Percentiles rank a stretch among this genome's conserved stretches.
These are phyloP conservation scores for Mycteria americana DNA, from an alignment of 2,797 vertebrate species.

Conservation along the genomic window DNA sequence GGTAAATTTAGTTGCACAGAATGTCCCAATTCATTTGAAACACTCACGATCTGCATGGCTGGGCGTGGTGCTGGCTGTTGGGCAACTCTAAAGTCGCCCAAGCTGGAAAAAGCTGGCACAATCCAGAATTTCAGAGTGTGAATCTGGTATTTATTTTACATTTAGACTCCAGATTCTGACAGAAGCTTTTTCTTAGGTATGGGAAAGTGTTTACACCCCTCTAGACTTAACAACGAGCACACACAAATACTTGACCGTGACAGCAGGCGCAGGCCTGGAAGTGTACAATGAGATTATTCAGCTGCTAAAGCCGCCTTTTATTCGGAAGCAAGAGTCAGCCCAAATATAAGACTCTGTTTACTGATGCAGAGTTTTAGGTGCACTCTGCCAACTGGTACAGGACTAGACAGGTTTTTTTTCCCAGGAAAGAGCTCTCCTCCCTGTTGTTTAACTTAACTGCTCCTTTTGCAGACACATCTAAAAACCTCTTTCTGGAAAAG, in stretches of 20 bases:
- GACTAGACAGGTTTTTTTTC: neutral
- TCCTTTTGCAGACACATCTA: neutral
- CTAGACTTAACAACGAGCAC: neutral
- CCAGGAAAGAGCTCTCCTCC: neutral
- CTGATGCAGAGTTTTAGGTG: neutral
- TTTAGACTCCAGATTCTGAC: neutral
- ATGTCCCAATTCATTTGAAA: fast-evolving
- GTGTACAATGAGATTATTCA: neutral
- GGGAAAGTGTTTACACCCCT: neutral
- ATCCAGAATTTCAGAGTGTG: neutral
- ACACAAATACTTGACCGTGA: neutral
- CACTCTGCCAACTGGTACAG: neutral
- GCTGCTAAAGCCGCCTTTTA: neutral
- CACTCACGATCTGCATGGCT: fast-evolving
- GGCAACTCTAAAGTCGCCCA: fast-evolving
- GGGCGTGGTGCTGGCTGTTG: fast-evolving
- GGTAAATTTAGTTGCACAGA: neutral
- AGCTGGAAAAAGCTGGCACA: neutral
- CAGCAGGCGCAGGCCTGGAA: neutral
- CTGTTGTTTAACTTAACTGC: neutral
- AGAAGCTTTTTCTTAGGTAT: neutral
- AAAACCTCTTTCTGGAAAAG: neutral
- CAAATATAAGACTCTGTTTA: neutral
- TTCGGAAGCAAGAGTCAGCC: neutral
- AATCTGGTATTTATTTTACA: neutral